These are phyloP conservation scores for Atherinosoma microstoma DNA, from an alignment of 2,797 vertebrate genomes.

Conservation along the genomic window DNA sequence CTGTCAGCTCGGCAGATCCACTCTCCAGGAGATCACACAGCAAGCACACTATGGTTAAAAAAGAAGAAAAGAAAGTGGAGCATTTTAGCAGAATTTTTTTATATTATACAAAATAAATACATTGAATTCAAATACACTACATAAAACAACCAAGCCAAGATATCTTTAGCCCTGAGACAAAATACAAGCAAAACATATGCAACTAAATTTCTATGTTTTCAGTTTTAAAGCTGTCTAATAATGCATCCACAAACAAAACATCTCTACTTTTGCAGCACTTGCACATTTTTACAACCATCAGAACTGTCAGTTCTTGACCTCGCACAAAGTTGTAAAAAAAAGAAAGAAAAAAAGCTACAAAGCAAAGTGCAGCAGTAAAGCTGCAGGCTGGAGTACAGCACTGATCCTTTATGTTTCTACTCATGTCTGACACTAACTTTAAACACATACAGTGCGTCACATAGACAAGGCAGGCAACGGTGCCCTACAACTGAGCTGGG, in stretches of 20 bases:
- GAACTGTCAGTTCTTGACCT: slow-evolving; percentile 13
- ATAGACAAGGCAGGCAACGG: slow-evolving; percentile 41
- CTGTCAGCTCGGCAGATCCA: slow-evolving; percentile 74
- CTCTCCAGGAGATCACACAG: slow-evolving; percentile 72
- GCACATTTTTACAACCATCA: slow-evolving; percentile 18
- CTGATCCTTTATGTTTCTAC: neutral
- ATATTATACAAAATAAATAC: slow-evolving; percentile 21
- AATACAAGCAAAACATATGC: neutral
- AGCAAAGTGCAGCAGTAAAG: slow-evolving; percentile 10
- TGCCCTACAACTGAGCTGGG: slow-evolving; percentile 61
- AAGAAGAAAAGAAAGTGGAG: neutral
- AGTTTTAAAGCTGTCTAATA: neutral
- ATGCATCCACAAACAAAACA: neutral
- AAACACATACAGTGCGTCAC: slow-evolving; percentile 55
- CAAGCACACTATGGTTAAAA: slow-evolving; percentile 57
- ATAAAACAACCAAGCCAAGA: neutral
- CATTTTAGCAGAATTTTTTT: slow-evolving; percentile 2
- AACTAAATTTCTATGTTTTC: neutral
- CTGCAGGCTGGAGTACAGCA: slow-evolving; percentile 7
- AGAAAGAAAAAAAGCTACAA: neutral
- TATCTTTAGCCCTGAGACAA: neutral
- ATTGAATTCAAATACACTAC: neutral
- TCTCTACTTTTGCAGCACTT: slow-evolving; percentile 20
- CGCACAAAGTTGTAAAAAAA: slow-evolving; percentile 9
- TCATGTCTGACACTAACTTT: slow-evolving; percentile 39